These are phyloP conservation scores for Arothron firmamentum DNA, from an alignment of 2,113 vertebrate genomes.

Conservation along the genomic window DNA sequence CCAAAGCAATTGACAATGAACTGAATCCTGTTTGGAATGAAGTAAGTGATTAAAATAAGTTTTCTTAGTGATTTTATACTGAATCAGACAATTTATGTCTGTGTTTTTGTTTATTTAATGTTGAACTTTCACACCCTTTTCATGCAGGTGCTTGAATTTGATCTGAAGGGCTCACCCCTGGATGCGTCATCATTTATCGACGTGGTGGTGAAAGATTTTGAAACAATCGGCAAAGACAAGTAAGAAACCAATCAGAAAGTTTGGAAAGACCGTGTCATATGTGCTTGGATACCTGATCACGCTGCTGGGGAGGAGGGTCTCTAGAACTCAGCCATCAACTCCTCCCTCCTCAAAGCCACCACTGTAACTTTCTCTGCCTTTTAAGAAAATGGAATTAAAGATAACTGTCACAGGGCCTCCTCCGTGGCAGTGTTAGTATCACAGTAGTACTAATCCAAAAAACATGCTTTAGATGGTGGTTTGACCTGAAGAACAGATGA, in stretches of 20 bases:
- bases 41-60: constrained; percentile 67
- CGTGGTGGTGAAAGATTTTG: constrained; percentile 91
- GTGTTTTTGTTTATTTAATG: neutral
- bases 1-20: constrained; percentile 87
- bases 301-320: neutral
- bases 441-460: too few species aligned
- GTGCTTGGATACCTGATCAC: too few species aligned
- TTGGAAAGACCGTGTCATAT: too few species aligned
- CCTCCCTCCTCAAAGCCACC: too few species aligned
- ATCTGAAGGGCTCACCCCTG: constrained; percentile 83
- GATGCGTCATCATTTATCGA: constrained; percentile 85
- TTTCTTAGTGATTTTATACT: neutral
- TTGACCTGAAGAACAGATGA: too few species aligned
- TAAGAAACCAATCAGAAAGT: constrained; percentile 63
- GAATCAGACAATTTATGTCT: neutral
- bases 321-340: neutral
- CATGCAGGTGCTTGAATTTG: constrained; percentile 88
- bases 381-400: too few species aligned
- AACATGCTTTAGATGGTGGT: too few species aligned
- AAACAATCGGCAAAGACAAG: constrained; percentile 97
- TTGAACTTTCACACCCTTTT: constrained; percentile 21
- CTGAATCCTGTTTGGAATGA: constrained; percentile 95
- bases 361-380: too few species aligned
- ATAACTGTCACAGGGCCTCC: too few species aligned
- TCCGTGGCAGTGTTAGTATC: too few species aligned